Base-by-base conservation (phyloP, 2,888 invertebrate species). In the Pogonocherus hispidulus region DNA sequence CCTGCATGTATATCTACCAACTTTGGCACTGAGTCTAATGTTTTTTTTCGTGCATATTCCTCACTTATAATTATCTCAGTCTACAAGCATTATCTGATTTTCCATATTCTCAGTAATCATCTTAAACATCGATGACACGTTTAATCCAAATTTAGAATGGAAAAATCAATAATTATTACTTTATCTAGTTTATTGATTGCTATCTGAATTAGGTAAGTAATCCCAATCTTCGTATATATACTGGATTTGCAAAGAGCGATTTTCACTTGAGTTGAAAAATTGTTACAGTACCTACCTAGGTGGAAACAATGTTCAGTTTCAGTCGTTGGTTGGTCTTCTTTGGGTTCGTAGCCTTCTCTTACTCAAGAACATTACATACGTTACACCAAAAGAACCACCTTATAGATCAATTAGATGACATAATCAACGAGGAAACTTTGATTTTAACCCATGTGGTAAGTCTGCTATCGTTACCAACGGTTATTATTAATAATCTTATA, bases 291-390 rank as follows among this genome's bases (percentile, higher is more conserved):
- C 59, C 59, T 59, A 35, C 18, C 19, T 19, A 44, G 59, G 59
- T 59, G 59, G 59, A 59, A 59, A 57, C 57, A 44, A 59, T 59
- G 59, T 59, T 46, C 47, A 32, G 46, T 47, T 47, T 32, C n/a
- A 32, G 47, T 59, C 19, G 27, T 19, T 59, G 22, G 32, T 23
- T 23, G 5, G n/a, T 44, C 16, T 27, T 23, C 18, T 22, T 44
- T 32, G n/a, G n/a, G 5, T 14, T 41, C 14, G 41, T 5, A 41
- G 16, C 16, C 16, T 3, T 3, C 6, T 41, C n/a, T 14, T 41
- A 41, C 5, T 14, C 41, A 1, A 41, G 41, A 16, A 41, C 5
- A 41, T 3, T 41, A 1, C 1, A 41, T 41, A n/a, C 5, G n/a
- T 2, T 14, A 14, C 41, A n/a, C 20, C 11, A 19, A 19, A 19